Conservation (phyloP, 2,888 invertebrate genomes). For the Syrphus vitripennis region DNA sequence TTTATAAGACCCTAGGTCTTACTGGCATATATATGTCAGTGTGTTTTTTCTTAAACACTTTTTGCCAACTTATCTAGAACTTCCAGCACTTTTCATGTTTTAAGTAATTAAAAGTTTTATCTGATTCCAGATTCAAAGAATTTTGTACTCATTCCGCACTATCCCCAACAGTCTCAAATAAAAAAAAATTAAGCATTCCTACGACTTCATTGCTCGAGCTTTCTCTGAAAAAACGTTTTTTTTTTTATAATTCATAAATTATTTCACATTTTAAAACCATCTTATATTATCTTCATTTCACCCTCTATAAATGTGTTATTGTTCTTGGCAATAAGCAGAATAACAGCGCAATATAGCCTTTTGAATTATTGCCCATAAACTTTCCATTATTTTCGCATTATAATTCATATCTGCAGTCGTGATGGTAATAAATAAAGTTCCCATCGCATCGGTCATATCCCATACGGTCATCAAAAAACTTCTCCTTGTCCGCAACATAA, state of each 20-base stretch:
- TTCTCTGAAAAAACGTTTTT: not conserved
- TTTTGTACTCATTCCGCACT: no score
- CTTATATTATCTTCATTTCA: not conserved
- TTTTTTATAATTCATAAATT: not conserved
- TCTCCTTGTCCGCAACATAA: conserved; percentile 28
- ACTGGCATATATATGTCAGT: no score
- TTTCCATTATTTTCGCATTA: conserved; percentile 62
- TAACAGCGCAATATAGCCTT: not conserved
- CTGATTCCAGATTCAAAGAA: no score
- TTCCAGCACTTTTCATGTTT: no score
- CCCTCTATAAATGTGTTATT: not conserved
- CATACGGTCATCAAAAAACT: conserved; percentile 45
- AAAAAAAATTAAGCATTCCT: not conserved
- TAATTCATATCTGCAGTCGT: conserved; percentile 40
- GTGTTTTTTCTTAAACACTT: no score
- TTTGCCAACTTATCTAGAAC: no score
- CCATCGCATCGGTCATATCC: conserved; percentile 59
- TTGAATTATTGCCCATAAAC: conserved; percentile 46
- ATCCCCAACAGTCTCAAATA: no score
- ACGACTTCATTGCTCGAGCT: not conserved
- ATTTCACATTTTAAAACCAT: not conserved
- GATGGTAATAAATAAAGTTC: conserved; percentile 46
- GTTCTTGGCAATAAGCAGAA: not conserved
- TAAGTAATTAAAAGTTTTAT: no score
- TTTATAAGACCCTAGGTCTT: no score